Percentiles rank a stretch among this genome's conserved stretches.
Evolutionary conservation across 2,888 invertebrate species (phyloP).

Genomic region (Drosophila meridiana): DNA sequence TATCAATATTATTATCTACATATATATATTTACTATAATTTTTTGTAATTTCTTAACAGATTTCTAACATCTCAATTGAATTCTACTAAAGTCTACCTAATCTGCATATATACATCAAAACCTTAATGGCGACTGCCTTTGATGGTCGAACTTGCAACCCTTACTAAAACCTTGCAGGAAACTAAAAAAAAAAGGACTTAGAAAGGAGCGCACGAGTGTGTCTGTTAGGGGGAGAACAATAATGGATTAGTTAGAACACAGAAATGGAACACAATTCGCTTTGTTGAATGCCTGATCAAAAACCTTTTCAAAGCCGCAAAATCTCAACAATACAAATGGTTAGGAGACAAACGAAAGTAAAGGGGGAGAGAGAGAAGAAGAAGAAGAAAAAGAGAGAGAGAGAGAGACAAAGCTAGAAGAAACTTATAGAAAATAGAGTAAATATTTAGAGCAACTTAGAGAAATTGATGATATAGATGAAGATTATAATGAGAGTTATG

Average conservation of each 20-base stretch:
- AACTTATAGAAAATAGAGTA: background rate
- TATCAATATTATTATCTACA: no score
- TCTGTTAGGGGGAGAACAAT: background rate
- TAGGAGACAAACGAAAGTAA: background rate
- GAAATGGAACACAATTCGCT: background rate
- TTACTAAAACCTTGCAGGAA: background rate
- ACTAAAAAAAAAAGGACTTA: background rate
- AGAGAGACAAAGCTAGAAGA: background rate
- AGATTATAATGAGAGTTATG: no score
- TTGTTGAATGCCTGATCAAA: background rate
- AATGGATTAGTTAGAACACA: background rate
- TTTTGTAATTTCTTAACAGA: no score
- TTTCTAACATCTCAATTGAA: background rate
- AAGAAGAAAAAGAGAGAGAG: background rate
- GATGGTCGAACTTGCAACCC: conserved; percentile 15
- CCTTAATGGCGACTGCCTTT: conserved; percentile 13
- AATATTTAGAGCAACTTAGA: background rate
- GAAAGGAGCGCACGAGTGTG: background rate
- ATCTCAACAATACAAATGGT: background rate
- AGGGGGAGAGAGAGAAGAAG: background rate
- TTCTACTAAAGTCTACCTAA: background rate
- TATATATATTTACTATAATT: no score
- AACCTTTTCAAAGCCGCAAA: background rate
- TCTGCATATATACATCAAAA: background rate
- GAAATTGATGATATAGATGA: no score